phyloP scores from a whole-genome alignment of 2,797 vertebrate species.

The Columba guinea region DNA sequence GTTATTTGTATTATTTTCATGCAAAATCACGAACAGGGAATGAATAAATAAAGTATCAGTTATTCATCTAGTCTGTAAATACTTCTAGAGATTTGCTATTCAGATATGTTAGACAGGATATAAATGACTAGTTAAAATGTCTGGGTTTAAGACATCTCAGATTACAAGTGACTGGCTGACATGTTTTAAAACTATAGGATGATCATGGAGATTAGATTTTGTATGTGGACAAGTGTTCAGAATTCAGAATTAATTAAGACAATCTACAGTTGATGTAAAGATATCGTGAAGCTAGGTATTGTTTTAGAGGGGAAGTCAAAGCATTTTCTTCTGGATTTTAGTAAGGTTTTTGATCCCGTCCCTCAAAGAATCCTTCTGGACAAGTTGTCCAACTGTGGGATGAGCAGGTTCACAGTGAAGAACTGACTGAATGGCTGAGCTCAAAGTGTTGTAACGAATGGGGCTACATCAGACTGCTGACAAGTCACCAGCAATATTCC shows the following conservation, averaged over 20 bases:
- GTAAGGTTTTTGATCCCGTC: not conserved
- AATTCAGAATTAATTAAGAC: not conserved
- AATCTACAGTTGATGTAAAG: not conserved
- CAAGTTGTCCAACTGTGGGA: not conserved
- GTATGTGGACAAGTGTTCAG: not conserved
- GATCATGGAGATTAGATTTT: not conserved
- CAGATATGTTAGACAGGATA: not conserved
- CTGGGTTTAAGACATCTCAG: not conserved
- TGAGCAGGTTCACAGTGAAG: no score
- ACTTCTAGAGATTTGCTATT: not conserved
- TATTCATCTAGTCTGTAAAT: not conserved
- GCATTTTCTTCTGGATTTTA: not conserved
- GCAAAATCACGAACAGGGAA: not conserved
- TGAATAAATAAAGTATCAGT: not conserved
- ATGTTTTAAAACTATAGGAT: not conserved
- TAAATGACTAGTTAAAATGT: not conserved
- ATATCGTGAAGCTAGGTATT: not conserved
- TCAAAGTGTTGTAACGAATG: no score
- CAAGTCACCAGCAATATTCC: no score
- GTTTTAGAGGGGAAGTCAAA: not conserved
- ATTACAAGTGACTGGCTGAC: not conserved
- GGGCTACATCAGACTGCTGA: no score
- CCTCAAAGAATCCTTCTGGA: not conserved
- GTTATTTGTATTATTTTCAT: not conserved
- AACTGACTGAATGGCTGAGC: no score